These are phyloP conservation scores for Catagonus wagneri DNA, from an alignment of 2,113 vertebrate genomes.

Conservation along the genomic window DNA sequence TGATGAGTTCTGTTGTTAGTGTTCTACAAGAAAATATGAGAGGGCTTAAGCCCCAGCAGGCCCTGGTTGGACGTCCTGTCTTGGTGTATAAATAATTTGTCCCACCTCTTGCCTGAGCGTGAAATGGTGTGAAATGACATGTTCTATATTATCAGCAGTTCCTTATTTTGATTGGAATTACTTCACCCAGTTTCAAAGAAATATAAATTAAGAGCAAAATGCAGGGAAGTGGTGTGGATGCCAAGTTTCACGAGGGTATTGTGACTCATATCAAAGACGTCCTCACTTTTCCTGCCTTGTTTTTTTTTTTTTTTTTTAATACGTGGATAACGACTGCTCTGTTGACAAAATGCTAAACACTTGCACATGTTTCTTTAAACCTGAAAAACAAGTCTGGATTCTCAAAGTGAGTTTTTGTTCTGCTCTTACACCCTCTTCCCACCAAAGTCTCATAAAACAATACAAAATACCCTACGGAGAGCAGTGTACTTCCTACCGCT, in stretches of 20 bases:
- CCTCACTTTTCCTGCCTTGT: constrained; percentile 86
- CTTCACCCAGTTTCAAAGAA: constrained; percentile 76
- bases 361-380: constrained; percentile 81
- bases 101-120: background rate
- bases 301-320: constrained; percentile 46
- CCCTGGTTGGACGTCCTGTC: background rate
- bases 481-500: constrained; percentile 82
- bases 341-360: constrained; percentile 85
- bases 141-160: constrained; percentile 71
- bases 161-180: constrained; percentile 82
- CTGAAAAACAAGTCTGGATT: constrained; percentile 84
- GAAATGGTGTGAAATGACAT: constrained; percentile 64
- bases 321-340: constrained; percentile 80
- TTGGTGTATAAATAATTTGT: constrained; percentile 30
- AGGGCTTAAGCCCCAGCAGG: background rate
- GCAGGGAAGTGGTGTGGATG: constrained; percentile 84
- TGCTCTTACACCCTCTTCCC: constrained; percentile 85
- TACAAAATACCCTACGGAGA: constrained; percentile 78
- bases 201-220: constrained; percentile 86
- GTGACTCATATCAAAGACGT: constrained; percentile 87
- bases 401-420: constrained; percentile 82
- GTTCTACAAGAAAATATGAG: background rate
- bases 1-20: background rate
- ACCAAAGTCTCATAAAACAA: constrained; percentile 83
- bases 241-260: constrained; percentile 84